Base-by-base conservation (phyloP, 2,888 invertebrate species). In the Nemapogon koenigi region DNA sequence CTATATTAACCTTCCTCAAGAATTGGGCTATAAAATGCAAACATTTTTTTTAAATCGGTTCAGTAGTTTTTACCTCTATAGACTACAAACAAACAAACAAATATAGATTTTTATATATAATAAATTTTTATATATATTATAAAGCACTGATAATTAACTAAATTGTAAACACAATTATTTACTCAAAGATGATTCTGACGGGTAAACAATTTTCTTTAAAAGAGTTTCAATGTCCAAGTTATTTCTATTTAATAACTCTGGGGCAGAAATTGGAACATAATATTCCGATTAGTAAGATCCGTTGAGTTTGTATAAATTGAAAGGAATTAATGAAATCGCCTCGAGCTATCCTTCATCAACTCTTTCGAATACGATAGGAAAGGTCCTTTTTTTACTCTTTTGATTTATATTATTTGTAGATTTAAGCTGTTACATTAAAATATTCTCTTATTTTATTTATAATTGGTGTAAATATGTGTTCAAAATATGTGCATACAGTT, bases 281-380 rank as follows among this genome's bases (percentile, higher is more conserved):
- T 64, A 66, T 70, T 68, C 53, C 67, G 65, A 71, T 75, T 73
- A 72, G 58, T 43, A 31, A 49, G 54, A 60, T 62, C 62, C 51
- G 49, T 49, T 26, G 55, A 56, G 49, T 57, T 55, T 53, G 46
- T 50, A 55, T 50, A 60, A 62, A 66, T 65, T 61, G 58, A 62
- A 68, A 62, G 52, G 55, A 62, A 49, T n/a, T n/a, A n/a, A n/a
- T 53, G 55, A 50, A 50, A 47, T 51, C 44, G 63, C 73, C 57
- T 36, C 43, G 16, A 59, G 43, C 52, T 52, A 57, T 57, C 62
- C 57, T 60, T 68, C 62, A 67, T 69, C 63, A 71, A 64, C 57
- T 65, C 58, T 59, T 64, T 62, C 58, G 49, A 62, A 64, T 61
- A 54, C 53, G 56, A 57, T 54, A 50, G 52, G 52, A 59, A 62